Evolutionary conservation across 2,797 vertebrate genomes (phyloP), one percentile per base, ranked within the genome.

Genomic region (Lepilemur ruficaudatus): DNA sequence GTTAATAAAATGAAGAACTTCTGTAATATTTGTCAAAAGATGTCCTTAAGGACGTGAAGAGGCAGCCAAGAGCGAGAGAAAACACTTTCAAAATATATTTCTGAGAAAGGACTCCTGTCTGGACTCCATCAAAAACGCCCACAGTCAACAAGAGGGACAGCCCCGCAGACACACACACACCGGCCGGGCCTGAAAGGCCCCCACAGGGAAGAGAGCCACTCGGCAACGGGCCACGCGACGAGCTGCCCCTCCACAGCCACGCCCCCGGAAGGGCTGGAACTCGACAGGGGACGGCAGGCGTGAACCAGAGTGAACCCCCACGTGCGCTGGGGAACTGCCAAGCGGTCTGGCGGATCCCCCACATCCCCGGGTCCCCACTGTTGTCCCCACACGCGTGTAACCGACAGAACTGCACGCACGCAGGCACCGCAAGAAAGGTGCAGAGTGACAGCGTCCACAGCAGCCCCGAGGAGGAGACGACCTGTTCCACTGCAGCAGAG

Each of bases 141-240:
- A 48, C 32, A 89, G 75, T 63, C 72, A 81, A 0, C 22, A 72
- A 63, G 86, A 70, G 86, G 48, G n/a, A 63, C 14, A 32, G 32
- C 6, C 61, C 61, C 14, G 6, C 14, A 82, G n/a, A 92, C 7
- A 69, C 12, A 76, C 18, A 55, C 50, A 2, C 63, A 65, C 13
- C 11, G 46, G 43, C 25, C 35, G 46, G 30, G 50, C 30, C 0
- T 2, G 17, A 41, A 10, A n/a, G 46, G 18, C 23, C 0, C 30
- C 43, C 65, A 30, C 41, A 14, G 11, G 20, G 35, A 32, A 14
- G 43, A 67, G 25, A 4, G 8, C 32, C 63, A 5, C n/a, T 1
- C 1, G 0, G 32, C 15, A 2, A 46, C 0, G 0, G 52, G 55
- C 35, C 30, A 30, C 4, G 1, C 2, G 35, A 18, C 0, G 2